phyloP scores from a whole-genome alignment of 1,140 invertebrate genomes.

The Hylaeus anthracinus region DNA sequence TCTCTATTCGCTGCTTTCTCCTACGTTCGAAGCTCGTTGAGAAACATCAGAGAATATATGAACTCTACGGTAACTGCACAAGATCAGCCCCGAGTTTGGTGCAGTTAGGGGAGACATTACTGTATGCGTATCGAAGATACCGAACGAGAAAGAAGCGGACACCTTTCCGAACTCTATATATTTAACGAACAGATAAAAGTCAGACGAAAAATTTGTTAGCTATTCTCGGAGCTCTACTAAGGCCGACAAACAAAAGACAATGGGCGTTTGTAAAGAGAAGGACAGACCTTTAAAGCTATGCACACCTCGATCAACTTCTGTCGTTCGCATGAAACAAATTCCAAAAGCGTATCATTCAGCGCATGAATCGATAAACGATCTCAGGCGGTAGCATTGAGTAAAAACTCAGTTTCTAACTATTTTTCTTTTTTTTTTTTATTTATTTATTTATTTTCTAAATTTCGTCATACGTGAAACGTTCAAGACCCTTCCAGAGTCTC shows the following conservation, averaged over 20 bases:
- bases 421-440: too few relatives aligned
- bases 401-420: constrained; percentile 35
- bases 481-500: neutral
- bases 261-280: constrained; percentile 73
- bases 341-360: constrained; percentile 80
- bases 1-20: too few relatives aligned
- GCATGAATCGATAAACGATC: constrained; percentile 51
- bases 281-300: constrained; percentile 93
- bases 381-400: constrained; percentile 42
- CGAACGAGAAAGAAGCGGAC: too few relatives aligned
- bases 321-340: constrained; percentile 83
- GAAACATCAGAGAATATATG: too few relatives aligned
- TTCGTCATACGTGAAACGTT: neutral
- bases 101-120: too few relatives aligned
- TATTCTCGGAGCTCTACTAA: neutral
- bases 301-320: constrained; percentile 95
- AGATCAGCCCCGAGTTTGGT: too few relatives aligned
- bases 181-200: too few relatives aligned
- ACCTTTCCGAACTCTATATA: too few relatives aligned
- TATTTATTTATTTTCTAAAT: neutral
- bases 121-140: too few relatives aligned
- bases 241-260: constrained; percentile 47
- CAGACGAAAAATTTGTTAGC: neutral
- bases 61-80: too few relatives aligned
- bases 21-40: too few relatives aligned